Percentiles rank a stretch among this genome's conserved stretches.
These are phyloP conservation scores for Acromyrmex charruanus DNA, from an alignment of 1,140 invertebrate species.

Conservation along the genomic window DNA sequence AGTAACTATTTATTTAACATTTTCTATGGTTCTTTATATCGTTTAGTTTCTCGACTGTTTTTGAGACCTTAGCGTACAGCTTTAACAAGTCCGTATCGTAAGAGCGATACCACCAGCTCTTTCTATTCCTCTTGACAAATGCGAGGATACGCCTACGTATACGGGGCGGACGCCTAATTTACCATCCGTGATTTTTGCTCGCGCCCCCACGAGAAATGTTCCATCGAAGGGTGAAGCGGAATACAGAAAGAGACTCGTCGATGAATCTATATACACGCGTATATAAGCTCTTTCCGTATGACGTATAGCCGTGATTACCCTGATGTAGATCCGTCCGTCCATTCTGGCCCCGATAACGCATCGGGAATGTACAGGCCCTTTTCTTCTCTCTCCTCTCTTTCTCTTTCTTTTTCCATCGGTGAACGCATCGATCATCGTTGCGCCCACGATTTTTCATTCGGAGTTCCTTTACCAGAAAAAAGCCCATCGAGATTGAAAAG, in stretches of 20 bases:
- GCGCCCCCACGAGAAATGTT: slow-evolving; percentile 57
- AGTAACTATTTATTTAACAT: not conserved
- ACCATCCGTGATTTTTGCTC: slow-evolving; percentile 76
- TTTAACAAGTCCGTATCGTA: not conserved
- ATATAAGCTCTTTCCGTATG: slow-evolving; percentile 71
- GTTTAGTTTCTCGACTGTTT: not conserved
- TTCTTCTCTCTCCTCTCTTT: slow-evolving; percentile 61
- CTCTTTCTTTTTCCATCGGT: slow-evolving; percentile 51
- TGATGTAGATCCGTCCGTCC: slow-evolving; percentile 75
- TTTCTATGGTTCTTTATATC: not conserved
- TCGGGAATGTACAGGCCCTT: slow-evolving; percentile 59
- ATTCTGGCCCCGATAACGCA: slow-evolving; percentile 71
- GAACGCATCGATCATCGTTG: slow-evolving; percentile 75
- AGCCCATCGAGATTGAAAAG: slow-evolving; percentile 73
- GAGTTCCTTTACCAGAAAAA: slow-evolving; percentile 51
- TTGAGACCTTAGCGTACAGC: not conserved
- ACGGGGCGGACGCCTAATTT: slow-evolving; percentile 75
- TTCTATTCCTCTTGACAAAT: slow-evolving; percentile 73
- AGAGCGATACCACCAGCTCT: slow-evolving; percentile 19
- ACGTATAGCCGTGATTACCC: slow-evolving; percentile 75
- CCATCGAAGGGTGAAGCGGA: slow-evolving; percentile 49
- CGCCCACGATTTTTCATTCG: slow-evolving; percentile 73
- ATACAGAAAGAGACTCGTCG: slow-evolving; percentile 61
- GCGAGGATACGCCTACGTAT: slow-evolving; percentile 62
- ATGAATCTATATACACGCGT: slow-evolving; percentile 67